Evolutionary conservation across 2,113 vertebrate genomes (phyloP).

Genomic region (Paramormyrops kingsleyae): DNA sequence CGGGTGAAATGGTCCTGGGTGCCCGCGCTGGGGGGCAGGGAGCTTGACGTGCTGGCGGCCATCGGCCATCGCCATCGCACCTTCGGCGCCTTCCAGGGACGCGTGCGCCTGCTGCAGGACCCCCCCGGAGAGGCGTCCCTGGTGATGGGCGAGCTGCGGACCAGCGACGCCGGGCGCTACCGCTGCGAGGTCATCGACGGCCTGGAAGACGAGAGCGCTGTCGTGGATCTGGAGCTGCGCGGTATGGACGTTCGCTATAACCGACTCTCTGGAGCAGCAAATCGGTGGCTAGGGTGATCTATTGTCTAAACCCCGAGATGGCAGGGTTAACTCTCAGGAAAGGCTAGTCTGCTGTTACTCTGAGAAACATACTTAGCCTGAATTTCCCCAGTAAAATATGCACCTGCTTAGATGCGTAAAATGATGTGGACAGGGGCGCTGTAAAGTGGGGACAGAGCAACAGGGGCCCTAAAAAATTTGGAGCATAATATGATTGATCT

Average conservation of each 20-base stretch:
- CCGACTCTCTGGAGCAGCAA: neutral
- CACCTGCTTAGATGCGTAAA: neutral
- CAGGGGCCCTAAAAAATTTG: no score
- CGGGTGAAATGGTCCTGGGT: conserved; percentile 88
- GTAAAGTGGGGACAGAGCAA: no score
- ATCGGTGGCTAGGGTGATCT: neutral
- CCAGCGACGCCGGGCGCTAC: conserved; percentile 78
- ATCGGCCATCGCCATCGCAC: conserved; percentile 66
- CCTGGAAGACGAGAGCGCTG: conserved; percentile 79
- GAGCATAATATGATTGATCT: no score
- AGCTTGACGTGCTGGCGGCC: conserved; percentile 77
- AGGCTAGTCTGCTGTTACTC: neutral
- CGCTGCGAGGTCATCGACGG: conserved; percentile 89
- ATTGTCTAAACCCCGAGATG: neutral
- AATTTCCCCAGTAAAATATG: neutral
- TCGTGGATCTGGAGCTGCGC: conserved; percentile 76
- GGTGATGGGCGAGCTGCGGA: conserved; percentile 63
- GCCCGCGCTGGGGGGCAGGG: conserved; percentile 55
- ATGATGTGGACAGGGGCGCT: neutral
- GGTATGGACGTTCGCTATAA: conserved; percentile 52
- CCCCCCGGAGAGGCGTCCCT: conserved; percentile 61
- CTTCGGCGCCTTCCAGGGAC: conserved; percentile 76
- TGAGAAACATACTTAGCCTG: neutral
- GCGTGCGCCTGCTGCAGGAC: conserved; percentile 55
- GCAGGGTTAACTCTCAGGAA: neutral